phyloP scores from a whole-genome alignment of 2,113 vertebrate species.

The Excalfactoria chinensis region DNA sequence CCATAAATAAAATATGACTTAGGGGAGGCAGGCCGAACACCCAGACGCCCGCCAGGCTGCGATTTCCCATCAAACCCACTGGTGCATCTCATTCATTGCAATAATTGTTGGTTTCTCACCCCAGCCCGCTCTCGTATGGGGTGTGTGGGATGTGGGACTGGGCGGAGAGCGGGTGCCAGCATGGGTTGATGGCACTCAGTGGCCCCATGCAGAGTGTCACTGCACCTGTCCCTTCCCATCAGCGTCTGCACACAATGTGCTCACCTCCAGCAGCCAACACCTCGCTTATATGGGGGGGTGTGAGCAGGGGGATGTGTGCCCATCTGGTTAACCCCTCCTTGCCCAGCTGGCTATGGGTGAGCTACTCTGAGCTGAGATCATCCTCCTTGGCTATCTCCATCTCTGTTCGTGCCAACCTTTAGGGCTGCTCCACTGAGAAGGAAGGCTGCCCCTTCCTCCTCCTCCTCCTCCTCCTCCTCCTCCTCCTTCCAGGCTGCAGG shows the following conservation, averaged over 20 bases:
- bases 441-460: neutral
- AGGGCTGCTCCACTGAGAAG: neutral
- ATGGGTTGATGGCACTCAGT: conserved; percentile 45
- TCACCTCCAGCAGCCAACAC: neutral
- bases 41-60: neutral
- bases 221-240: conserved; percentile 55
- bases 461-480: neutral
- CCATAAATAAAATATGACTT: conserved; percentile 5
- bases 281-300: neutral
- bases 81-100: neutral
- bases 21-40: neutral
- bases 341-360: neutral
- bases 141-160: neutral
- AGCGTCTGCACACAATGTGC: neutral
- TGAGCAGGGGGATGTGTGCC: neutral
- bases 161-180: neutral
- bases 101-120: neutral
- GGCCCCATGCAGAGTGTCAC: conserved; percentile 9
- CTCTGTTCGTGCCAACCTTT: accelerated
- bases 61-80: neutral
- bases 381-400: neutral
- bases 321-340: neutral
- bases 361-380: too few relatives aligned
- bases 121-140: too few relatives aligned
- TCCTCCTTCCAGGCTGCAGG: conserved; percentile 11